phyloP scores from a whole-genome alignment of 2,888 invertebrate genomes.

The Epistrophe grossulariae region DNA sequence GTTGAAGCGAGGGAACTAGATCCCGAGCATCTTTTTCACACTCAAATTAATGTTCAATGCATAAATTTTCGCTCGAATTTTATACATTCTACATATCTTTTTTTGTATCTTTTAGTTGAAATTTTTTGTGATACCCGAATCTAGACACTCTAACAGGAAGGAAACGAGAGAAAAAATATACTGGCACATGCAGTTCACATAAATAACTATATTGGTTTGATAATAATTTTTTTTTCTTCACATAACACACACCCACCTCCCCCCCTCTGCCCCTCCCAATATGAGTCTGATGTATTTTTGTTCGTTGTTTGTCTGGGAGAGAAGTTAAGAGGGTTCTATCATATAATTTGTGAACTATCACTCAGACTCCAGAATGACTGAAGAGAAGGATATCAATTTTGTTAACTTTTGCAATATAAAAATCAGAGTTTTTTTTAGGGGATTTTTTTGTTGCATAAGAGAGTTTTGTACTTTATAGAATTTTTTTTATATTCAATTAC shows the following conservation, averaged over 20 bases:
- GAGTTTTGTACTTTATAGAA: constrained; percentile 1
- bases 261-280: too few species aligned
- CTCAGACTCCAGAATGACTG: constrained; percentile 47
- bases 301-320: background rate
- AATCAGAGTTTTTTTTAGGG: constrained; percentile 25
- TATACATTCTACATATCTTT: constrained; percentile 24
- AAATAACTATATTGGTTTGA: constrained; percentile 74
- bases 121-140: constrained; percentile 17
- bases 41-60: constrained; percentile 76
- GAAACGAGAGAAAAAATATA: constrained; percentile 45
- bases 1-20: constrained; percentile 1
- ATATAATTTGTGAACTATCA: constrained; percentile 44
- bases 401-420: constrained; percentile 61
- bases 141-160: constrained; percentile 53
- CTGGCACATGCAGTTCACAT: constrained; percentile 69
- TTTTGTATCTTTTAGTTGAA: constrained; percentile 42
- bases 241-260: too few species aligned
- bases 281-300: background rate
- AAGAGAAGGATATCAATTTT: constrained; percentile 54
- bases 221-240: constrained; percentile 51
- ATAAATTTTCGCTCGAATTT: constrained; percentile 67
- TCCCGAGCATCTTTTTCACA: constrained; percentile 72
- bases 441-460: background rate
- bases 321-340: constrained; percentile 26
- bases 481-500: constrained; percentile 60